These are phyloP conservation scores for Mercenaria mercenaria DNA, from an alignment of 1,140 invertebrate species.

Conservation along the genomic window DNA sequence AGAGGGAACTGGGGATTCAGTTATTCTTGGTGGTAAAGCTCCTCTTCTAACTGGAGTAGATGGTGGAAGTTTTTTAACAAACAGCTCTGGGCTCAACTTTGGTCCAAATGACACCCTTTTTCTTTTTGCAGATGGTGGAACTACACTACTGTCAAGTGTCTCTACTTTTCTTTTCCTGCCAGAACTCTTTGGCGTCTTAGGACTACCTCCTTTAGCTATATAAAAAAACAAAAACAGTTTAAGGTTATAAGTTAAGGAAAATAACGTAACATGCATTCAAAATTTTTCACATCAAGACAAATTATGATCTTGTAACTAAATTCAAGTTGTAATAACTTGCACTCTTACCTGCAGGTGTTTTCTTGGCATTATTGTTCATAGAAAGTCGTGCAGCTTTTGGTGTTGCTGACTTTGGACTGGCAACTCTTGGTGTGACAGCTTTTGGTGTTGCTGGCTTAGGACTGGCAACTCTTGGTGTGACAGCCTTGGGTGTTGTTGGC, in stretches of 20 bases:
- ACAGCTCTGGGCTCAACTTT: constrained; percentile 86
- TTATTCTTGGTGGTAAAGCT: constrained; percentile 75
- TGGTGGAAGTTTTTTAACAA: constrained; percentile 86
- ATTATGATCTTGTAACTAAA: too few species aligned
- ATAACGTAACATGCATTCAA: too few species aligned
- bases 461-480: neutral
- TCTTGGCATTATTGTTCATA: constrained; percentile 10
- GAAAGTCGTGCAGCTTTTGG: neutral
- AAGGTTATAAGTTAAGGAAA: too few species aligned
- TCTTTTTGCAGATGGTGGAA: constrained; percentile 72
- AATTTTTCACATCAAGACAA: too few species aligned
- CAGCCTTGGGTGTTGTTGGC: constrained; percentile 18
- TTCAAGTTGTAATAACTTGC: too few species aligned
- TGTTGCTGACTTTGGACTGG: neutral
- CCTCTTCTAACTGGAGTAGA: constrained; percentile 86
- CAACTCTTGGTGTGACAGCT: constrained; percentile 2
- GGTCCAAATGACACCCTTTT: constrained; percentile 87
- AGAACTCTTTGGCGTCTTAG: constrained; percentile 44
- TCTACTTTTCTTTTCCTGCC: constrained; percentile 75
- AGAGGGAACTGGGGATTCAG: constrained; percentile 26
- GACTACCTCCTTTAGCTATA: neutral
- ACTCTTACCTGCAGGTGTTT: neutral
- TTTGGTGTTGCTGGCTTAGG: constrained; percentile 51
- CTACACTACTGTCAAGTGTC: neutral
- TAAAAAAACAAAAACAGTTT: too few species aligned